Evolutionary conservation across 2,113 vertebrate genomes (phyloP).

Genomic region (Rattus rattus): DNA sequence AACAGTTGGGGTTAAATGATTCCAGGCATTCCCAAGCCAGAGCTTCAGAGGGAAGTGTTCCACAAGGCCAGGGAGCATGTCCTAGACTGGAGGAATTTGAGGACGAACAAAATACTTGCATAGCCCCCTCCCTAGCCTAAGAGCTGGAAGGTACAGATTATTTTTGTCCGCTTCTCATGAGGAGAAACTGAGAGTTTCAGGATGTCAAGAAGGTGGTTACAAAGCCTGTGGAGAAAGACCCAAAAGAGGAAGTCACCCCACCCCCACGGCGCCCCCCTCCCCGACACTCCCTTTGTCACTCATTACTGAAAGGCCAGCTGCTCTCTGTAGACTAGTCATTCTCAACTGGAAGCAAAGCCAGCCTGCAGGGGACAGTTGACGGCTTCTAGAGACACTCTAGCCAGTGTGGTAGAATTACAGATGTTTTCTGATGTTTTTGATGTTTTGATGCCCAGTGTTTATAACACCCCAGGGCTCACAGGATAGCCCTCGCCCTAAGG

Average conservation of each 20-base stretch:
- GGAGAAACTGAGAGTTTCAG: neutral
- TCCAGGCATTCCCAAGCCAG: rapidly evolving
- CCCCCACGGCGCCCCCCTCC: neutral
- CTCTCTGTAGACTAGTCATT: neutral
- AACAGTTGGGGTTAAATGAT: rapidly evolving
- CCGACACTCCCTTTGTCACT: rapidly evolving
- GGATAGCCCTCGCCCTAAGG: neutral
- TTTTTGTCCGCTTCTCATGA: neutral
- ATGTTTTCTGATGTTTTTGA: too few species aligned
- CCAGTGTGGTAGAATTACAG: rapidly evolving
- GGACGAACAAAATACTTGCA: neutral
- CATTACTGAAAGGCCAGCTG: too few species aligned
- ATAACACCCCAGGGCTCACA: neutral
- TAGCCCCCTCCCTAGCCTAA: too few species aligned
- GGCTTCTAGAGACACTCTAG: neutral
- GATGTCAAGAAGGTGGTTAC: neutral
- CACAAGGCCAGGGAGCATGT: neutral
- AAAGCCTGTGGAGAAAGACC: neutral
- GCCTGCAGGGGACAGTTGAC: neutral
- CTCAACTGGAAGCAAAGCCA: rapidly evolving
- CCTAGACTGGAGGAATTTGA: neutral
- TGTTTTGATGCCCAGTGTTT: neutral
- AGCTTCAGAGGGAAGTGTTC: neutral
- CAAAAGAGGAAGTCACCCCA: too few species aligned
- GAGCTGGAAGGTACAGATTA: neutral